Evolutionary conservation across 2,797 vertebrate genomes (phyloP).

Genomic region (Eulemur coronatus): DNA sequence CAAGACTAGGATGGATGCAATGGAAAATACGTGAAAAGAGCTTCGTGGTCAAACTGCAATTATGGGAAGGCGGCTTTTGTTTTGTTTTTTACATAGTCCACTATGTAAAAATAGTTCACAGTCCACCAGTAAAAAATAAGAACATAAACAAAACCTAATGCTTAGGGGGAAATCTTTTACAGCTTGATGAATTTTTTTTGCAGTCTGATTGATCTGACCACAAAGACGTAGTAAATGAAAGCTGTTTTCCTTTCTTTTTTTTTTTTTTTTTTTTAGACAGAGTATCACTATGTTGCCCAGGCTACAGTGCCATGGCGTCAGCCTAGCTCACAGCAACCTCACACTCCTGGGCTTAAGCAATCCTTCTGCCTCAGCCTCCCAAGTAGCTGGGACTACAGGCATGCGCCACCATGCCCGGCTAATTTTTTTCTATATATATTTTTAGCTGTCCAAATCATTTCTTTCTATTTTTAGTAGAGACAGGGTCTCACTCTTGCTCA

Average conservation of each 20-base stretch:
- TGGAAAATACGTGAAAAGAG: neutral
- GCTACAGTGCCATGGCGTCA: no score
- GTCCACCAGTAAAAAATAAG: neutral
- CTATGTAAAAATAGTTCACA: neutral
- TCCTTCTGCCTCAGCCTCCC: no score
- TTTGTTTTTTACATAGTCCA: neutral
- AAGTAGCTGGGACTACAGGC: no score
- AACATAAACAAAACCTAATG: slow-evolving; percentile 31
- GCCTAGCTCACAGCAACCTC: no score
- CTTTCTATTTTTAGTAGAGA: no score
- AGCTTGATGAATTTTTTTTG: neutral
- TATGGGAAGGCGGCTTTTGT: neutral
- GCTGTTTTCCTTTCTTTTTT: neutral
- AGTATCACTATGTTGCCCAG: no score
- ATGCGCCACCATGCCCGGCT: no score
- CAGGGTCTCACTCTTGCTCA: no score
- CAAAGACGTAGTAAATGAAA: neutral
- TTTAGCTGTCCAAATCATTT: no score
- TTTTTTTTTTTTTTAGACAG: no score
- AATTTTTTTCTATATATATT: no score
- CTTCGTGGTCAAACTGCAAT: neutral
- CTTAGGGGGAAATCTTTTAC: neutral
- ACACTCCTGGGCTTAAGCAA: no score
- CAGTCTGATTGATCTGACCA: neutral
- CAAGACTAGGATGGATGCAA: neutral